These are phyloP conservation scores for Pyrrhia umbra DNA, from an alignment of 2,888 invertebrate species.

Conservation along the genomic window DNA sequence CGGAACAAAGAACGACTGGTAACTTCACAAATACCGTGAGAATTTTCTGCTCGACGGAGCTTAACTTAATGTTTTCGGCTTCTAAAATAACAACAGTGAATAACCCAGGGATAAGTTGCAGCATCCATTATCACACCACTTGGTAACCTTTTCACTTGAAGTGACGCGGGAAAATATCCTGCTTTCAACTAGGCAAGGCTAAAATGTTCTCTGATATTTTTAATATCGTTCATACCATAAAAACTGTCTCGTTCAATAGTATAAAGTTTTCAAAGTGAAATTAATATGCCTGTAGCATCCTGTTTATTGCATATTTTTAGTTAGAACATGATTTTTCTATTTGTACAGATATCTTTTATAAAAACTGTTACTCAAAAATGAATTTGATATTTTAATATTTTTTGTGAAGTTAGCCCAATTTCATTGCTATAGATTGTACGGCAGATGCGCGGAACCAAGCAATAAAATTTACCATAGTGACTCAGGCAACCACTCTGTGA, in stretches of 20 bases:
- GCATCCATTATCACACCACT: slow-evolving; percentile 47
- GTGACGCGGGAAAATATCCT: slow-evolving; percentile 33
- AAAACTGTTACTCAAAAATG: too few relatives aligned
- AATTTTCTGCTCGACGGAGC: slow-evolving; percentile 21
- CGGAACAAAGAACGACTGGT: slow-evolving; percentile 25
- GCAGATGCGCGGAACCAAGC: too few relatives aligned
- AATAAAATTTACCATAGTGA: too few relatives aligned
- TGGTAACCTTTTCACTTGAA: slow-evolving; percentile 34
- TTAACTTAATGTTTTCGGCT: slow-evolving; percentile 42
- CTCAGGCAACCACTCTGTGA: too few relatives aligned
- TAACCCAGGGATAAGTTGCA: slow-evolving; percentile 23
- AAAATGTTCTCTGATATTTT: slow-evolving; percentile 31
- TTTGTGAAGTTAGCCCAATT: too few relatives aligned
- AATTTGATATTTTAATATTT: too few relatives aligned
- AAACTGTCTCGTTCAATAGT: background rate
- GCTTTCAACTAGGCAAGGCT: slow-evolving; percentile 24
- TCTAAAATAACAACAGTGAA: slow-evolving; percentile 23
- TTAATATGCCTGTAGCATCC: background rate
- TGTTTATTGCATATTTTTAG: background rate
- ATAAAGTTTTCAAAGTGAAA: slow-evolving; percentile 1
- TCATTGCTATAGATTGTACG: too few relatives aligned
- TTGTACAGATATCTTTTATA: too few relatives aligned
- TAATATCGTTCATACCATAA: background rate
- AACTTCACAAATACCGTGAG: slow-evolving; percentile 17
- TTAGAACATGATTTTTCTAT: too few relatives aligned